Evolutionary conservation across 2,888 invertebrate species (phyloP), one percentile per base, ranked within the genome.

Genomic region (Cybosia mesomella): DNA sequence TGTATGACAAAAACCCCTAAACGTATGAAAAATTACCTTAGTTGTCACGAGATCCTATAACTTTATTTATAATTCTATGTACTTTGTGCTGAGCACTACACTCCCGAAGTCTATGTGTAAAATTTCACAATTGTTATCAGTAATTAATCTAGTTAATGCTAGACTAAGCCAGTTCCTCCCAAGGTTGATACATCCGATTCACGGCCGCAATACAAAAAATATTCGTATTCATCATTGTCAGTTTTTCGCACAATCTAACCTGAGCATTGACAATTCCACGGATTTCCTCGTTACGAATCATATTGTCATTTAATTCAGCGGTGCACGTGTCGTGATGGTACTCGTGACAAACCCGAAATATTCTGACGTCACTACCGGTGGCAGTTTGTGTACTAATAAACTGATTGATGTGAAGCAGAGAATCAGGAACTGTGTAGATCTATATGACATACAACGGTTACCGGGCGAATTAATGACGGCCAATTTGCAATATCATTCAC

Each of bases 281-380:
- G 63, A 63, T 22, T 63, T 63, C 63, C 63, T 63, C 63, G 54
- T 63, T 63, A 63, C 63, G 54, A 54, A 63, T 63, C 61, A 62
- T 54, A 63, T 63, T 63, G 63, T 63, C 54, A 54, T 63, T 63
- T 63, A 62, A 54, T 63, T 54, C 54, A 32, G 10, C 22, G 22
- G 49, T 32, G 54, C 62, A 62, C 62, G 62, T 62, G 61, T 55
- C 54, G 53, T 63, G 62, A 34, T 49, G 13, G 22, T 4, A 22
- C 32, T 32, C 24, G 11, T 28, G 49, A 32, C 53, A 53, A 28
- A 32, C 54, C 54, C 54, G 36, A 55, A 64, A 64, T 39, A 64
- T 28, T 39, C 34, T 55, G 36, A 55, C 36, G 39, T 64, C 55
- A 64, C 39, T 58, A 58, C 49, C 43, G 34, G 58, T 58, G 49